Percentiles rank a stretch among this genome's conserved stretches.
Evolutionary conservation across 1,140 invertebrate genomes (phyloP).

Genomic region (Leguminivora glycinivorella): DNA sequence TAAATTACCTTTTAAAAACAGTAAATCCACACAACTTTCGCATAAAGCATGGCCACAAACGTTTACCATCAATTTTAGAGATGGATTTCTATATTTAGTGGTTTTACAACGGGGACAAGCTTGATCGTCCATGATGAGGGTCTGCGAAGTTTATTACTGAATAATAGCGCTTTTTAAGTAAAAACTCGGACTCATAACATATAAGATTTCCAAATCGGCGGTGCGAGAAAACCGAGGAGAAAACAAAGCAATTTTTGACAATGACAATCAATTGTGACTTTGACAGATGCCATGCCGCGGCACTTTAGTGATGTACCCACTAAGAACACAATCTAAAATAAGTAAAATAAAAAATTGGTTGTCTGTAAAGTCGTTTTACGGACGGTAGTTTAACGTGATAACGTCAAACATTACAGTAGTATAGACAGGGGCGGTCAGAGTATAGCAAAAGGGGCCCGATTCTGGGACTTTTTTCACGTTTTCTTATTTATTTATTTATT

Average conservation of each 20-base stretch:
- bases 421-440: too few species aligned
- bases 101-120: constrained; percentile 98
- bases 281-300: background rate
- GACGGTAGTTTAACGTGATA: too few species aligned
- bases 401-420: too few species aligned
- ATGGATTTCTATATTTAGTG: constrained; percentile 98
- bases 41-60: constrained; percentile 98
- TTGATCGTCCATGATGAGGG: constrained; percentile 88
- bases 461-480: too few species aligned
- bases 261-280: background rate
- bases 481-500: too few species aligned
- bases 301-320: background rate
- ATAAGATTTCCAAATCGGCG: background rate
- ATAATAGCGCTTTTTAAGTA: constrained; percentile 2
- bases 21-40: constrained; percentile 96
- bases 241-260: constrained; percentile 6
- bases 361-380: too few species aligned
- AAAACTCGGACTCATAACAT: background rate
- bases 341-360: too few species aligned
- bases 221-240: background rate
- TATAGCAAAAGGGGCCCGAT: too few species aligned
- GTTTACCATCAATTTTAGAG: constrained; percentile 98
- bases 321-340: background rate
- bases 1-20: constrained; percentile 93
- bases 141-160: constrained; percentile 32